Base-by-base conservation (phyloP, 2,888 invertebrate species). In the Chrysodeixis includens region DNA sequence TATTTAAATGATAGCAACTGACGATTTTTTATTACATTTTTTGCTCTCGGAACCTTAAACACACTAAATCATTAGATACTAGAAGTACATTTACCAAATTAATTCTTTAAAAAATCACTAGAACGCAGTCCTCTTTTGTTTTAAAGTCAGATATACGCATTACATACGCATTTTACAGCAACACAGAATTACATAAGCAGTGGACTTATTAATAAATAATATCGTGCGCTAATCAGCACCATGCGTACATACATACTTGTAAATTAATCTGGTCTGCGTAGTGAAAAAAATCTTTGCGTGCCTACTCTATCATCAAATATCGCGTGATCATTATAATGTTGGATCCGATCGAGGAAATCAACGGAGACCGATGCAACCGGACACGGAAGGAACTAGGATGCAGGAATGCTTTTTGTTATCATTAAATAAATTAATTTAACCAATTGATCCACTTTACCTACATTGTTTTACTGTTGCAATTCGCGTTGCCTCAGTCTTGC, bases 381-480 rank as follows among this genome's bases (percentile, higher is more conserved):
- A 81, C 55, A 54, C 80, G 80, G 81, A 80, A 81, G 56, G 55
- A 72, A 69, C 58, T 62, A 30, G 60, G 69, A 69, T 58, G 55
- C 67, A 62, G 52, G 44, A 55, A 66, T 54, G 53, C 9, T 55
- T 67, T 62, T 66, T 63, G 64, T 66, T 16, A 20, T 60, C 60
- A 62, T 71, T 30, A 56, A 65, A 58, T 59, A 62, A 60, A 61
- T 65, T 58, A 52, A 63, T 49, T 59, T 35, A 1, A 63, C 56
- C 30, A n/a, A 58, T 16, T 70, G 59, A 65, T 59, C 30, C 46
- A 56, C 40, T 52, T 54, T 8, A 8, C 18, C 12, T 46, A 26
- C 14, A 35, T 46, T 30, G 35, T 64, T 61, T 54, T 40, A 44
- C 1, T 26, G 30, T 56, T 55, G 40, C 26, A 56, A 61, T 53